Conservation (phyloP, 2,113 vertebrate species). For the Cochlearius cochlearius region DNA sequence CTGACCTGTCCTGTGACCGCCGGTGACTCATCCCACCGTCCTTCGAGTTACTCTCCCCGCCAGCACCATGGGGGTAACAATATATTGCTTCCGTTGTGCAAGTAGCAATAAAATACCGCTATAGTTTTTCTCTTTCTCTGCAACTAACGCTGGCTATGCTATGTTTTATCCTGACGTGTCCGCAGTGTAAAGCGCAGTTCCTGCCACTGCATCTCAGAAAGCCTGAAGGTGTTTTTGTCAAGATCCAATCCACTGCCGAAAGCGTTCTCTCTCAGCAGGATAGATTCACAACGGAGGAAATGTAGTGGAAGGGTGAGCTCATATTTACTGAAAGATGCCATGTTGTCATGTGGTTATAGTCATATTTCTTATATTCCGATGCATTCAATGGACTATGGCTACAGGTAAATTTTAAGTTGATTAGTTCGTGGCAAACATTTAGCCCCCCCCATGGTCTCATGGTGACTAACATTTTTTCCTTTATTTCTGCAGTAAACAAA, state of each 20-base stretch:
- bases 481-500: not conserved
- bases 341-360: not conserved
- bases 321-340: not conserved
- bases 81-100: rapidly evolving
- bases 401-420: not conserved
- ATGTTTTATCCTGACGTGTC: not conserved
- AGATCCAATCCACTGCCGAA: not conserved
- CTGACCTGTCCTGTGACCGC: constrained; percentile 23
- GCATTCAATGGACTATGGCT: not conserved
- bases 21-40: not conserved
- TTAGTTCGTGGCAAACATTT: too few species aligned
- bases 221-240: not conserved
- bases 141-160: rapidly evolving
- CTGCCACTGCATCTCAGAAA: not conserved
- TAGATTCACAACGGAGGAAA: not conserved
- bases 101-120: not conserved
- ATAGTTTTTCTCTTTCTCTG: not conserved
- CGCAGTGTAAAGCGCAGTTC: not conserved
- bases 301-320: not conserved
- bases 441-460: not conserved
- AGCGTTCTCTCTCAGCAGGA: not conserved
- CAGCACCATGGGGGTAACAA: rapidly evolving
- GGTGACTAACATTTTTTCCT: not conserved
- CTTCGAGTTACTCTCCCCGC: not conserved
- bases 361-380: rapidly evolving